Conservation (phyloP, 2,113 vertebrate genomes). For the Cyprinodon variegatus region DNA sequence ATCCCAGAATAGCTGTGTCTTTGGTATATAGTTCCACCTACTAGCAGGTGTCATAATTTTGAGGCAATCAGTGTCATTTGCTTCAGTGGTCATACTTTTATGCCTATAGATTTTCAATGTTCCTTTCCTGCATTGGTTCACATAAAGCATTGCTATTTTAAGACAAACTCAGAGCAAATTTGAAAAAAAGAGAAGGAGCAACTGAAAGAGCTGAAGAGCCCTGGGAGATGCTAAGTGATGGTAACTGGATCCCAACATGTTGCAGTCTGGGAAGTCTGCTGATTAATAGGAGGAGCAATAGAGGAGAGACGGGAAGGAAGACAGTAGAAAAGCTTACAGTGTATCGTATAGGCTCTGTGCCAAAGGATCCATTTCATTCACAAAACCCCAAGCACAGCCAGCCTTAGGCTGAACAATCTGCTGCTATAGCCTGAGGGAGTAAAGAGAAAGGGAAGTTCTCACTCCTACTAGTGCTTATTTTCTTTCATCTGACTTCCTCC, state of each 20-base stretch:
- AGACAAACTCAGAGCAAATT: constrained; percentile 2
- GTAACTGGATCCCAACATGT: constrained; percentile 75
- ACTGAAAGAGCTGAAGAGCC: constrained; percentile 36
- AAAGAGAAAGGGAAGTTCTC: constrained; percentile 23
- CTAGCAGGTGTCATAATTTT: too few species aligned
- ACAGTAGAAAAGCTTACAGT: constrained; percentile 46
- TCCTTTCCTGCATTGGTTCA: not conserved
- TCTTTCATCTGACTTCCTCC: not conserved
- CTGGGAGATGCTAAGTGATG: constrained; percentile 71
- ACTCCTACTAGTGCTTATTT: constrained; percentile 1
- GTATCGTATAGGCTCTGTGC: constrained; percentile 49
- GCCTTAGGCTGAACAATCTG: constrained; percentile 51
- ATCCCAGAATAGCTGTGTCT: too few species aligned
- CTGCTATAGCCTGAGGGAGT: constrained; percentile 28
- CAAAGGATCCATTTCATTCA: constrained; percentile 76
- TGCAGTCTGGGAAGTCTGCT: constrained; percentile 75
- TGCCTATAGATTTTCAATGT: not conserved
- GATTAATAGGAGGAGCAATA: constrained; percentile 62
- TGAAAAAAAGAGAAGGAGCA: not conserved
- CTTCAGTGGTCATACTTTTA: not conserved
- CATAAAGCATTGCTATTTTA: not conserved
- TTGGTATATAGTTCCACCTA: too few species aligned
- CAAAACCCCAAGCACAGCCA: constrained; percentile 65
- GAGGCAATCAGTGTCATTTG: too few species aligned
- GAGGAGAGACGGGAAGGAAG: constrained; percentile 43